phyloP scores from a whole-genome alignment of 23 tunicate species.

The Ascidia mentula region DNA sequence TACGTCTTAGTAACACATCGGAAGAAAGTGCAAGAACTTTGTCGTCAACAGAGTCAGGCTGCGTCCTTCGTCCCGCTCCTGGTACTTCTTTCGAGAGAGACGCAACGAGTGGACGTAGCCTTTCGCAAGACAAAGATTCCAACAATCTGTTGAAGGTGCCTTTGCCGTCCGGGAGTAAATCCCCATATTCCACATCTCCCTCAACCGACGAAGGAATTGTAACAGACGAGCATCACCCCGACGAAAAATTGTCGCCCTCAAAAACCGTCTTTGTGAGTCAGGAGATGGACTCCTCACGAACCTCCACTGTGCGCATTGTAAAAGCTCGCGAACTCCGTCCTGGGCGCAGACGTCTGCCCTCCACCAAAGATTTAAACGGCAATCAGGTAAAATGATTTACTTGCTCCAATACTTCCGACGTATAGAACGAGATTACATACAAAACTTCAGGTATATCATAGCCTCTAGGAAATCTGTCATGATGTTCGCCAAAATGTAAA shows the following conservation, averaged over 20 bases:
- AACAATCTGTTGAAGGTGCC: constrained; percentile 47
- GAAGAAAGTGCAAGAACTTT: not conserved
- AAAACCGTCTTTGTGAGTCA: not conserved
- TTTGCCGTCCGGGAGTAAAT: constrained; percentile 21
- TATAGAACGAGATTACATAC: too few species aligned
- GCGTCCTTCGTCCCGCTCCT: not conserved
- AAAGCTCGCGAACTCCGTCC: not conserved
- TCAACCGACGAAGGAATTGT: constrained; percentile 94
- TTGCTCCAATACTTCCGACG: too few species aligned
- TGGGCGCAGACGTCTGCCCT: not conserved
- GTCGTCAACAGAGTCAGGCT: not conserved
- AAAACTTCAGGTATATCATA: too few species aligned
- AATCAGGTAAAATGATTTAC: not conserved
- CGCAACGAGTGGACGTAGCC: not conserved
- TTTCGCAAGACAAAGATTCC: not conserved
- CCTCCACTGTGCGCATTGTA: not conserved
- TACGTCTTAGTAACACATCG: not conserved
- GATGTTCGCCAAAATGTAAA: too few species aligned
- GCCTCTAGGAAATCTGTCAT: too few species aligned
- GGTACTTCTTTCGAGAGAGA: not conserved
- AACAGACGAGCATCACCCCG: constrained; percentile 41
- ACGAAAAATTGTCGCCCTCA: not conserved
- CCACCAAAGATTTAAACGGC: not conserved
- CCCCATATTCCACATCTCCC: constrained; percentile 55
- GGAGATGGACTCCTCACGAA: not conserved